Percentiles rank a stretch among this genome's conserved stretches.
Evolutionary conservation across 2,888 invertebrate species (phyloP).

Genomic region (Agrotis segetum): DNA sequence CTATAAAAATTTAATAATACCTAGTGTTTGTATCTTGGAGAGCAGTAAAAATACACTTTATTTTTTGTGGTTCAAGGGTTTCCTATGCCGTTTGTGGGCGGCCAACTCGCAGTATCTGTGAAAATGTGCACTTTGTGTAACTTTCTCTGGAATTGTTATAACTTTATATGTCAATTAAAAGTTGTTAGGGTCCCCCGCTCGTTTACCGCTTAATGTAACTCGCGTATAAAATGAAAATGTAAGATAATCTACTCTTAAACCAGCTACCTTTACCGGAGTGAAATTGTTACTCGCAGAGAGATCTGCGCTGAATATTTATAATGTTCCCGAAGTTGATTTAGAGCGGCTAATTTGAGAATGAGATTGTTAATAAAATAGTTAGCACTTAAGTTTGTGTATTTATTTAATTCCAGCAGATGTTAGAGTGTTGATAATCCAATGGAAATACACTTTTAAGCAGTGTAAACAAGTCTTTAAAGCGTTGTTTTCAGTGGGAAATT

Average conservation of each 20-base stretch:
- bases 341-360: constrained; percentile 60
- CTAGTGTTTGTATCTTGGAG: constrained; percentile 59
- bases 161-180: constrained; percentile 47
- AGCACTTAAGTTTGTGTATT: constrained; percentile 52
- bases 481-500: constrained; percentile 4
- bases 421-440: constrained; percentile 38
- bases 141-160: constrained; percentile 33
- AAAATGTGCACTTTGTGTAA: constrained; percentile 46
- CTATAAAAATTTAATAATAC: constrained; percentile 66
- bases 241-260: constrained; percentile 46
- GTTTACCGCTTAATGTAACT: constrained; percentile 25
- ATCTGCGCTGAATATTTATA: constrained; percentile 67
- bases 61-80: constrained; percentile 59
- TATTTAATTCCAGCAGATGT: constrained; percentile 59
- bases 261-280: constrained; percentile 18
- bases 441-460: constrained; percentile 11
- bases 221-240: constrained; percentile 41
- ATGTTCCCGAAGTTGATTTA: constrained; percentile 66
- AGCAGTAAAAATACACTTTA: constrained; percentile 60
- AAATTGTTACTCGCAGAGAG: constrained; percentile 54
- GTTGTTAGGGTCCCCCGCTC: constrained; percentile 3
- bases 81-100: constrained; percentile 35
- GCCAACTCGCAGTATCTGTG: constrained; percentile 11
- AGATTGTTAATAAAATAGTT: constrained; percentile 63
- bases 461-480: constrained; percentile 18